Percentiles rank a stretch among this genome's conserved stretches.
Conservation (phyloP, 2,888 invertebrate genomes). For the Rotaria magnacalcarata region DNA sequence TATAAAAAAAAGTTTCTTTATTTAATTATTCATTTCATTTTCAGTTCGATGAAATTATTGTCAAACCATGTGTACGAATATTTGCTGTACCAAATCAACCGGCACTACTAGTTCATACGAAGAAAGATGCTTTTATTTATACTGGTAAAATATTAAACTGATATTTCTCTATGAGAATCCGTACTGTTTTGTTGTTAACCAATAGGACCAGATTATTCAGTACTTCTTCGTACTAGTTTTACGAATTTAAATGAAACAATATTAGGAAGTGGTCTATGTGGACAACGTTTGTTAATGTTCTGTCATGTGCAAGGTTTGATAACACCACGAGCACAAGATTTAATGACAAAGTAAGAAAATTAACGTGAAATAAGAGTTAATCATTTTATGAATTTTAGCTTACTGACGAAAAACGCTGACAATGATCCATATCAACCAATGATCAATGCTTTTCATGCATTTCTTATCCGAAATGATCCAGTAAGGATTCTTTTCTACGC, state of each 20-base stretch:
- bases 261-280: slow-evolving; percentile 15
- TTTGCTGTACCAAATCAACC: slow-evolving; percentile 33
- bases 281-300: background rate
- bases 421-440: slow-evolving; percentile 5
- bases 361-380: background rate
- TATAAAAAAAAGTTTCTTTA: too few species aligned
- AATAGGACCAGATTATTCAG: slow-evolving; percentile 23
- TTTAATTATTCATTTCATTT: background rate
- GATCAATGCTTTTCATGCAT: slow-evolving; percentile 34
- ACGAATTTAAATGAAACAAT: background rate
- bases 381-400: background rate
- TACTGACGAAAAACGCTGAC: background rate
- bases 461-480: slow-evolving; percentile 6
- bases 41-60: slow-evolving; percentile 33
- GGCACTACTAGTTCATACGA: background rate
- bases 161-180: background rate
- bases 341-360: background rate
- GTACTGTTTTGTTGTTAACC: background rate
- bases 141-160: background rate
- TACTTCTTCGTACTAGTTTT: background rate
- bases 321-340: background rate
- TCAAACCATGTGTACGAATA: slow-evolving; percentile 7
- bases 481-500: background rate
- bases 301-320: slow-evolving; percentile 34
- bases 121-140: slow-evolving; percentile 33